phyloP scores from a whole-genome alignment of 2,888 invertebrate genomes.

The Eilema sororculum region DNA sequence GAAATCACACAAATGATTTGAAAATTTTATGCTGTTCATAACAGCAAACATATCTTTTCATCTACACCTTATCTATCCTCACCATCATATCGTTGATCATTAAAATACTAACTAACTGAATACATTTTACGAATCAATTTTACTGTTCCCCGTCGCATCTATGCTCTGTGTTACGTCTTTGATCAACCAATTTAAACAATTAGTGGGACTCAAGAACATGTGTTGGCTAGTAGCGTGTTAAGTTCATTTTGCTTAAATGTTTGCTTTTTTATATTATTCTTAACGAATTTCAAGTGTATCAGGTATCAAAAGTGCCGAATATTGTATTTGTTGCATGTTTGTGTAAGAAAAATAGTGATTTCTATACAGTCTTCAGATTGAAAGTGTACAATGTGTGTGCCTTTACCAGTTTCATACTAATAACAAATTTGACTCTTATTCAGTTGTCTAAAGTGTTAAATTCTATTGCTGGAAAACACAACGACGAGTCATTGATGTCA shows the following conservation, averaged over 20 bases:
- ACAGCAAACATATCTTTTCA: too few species aligned
- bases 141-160: background rate
- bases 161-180: slow-evolving; percentile 25
- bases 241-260: background rate
- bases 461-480: background rate
- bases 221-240: background rate
- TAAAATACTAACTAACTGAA: too few species aligned
- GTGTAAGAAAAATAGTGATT: background rate
- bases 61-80: too few species aligned
- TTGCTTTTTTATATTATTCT: background rate
- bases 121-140: too few species aligned
- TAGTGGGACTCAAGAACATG: slow-evolving; percentile 23
- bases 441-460: background rate
- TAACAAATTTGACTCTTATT: background rate
- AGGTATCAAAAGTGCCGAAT: background rate
- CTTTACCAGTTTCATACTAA: background rate
- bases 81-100: too few species aligned
- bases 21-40: too few species aligned
- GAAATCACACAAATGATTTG: too few species aligned
- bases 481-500: background rate
- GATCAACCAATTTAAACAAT: slow-evolving; percentile 41
- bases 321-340: background rate
- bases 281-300: background rate
- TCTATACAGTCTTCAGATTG: background rate
- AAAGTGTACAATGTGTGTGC: background rate